Evolutionary conservation across 2,888 invertebrate genomes (phyloP), one percentile per base, ranked within the genome.

Genomic region (Nephrotoma flavescens): DNA sequence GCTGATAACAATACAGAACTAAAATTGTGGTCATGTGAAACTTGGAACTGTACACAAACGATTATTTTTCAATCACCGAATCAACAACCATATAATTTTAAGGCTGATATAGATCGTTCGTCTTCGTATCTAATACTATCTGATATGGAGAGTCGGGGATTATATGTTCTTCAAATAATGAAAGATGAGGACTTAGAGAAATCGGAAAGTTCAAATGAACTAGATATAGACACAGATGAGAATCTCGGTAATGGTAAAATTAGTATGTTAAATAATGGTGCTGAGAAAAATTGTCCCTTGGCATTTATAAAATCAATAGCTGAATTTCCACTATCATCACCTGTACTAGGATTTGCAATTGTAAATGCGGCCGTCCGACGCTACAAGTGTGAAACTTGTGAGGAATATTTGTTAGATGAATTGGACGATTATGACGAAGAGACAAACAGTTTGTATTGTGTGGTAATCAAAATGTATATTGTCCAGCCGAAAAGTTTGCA

Each of bases 1-100:
- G 96, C 97, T 0, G 95, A 96, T 88, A 95, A 96, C 90, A 98
- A 98, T 92, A 95, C 96, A 0, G 96, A 97, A 89, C 92, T 99
- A 86, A 98, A 98, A 92, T 93, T 96, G 85, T 99, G 98, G 98
- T 97, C 97, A 6, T 99, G 98, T 91, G 97, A 98, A 90, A 94
- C 96, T 0, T 99, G 99, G 99, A 94, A 94, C 86, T 98, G 98
- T 90, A 92, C 98, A n/a, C 99, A 98, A 91, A 97, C 95, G 0
- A 94, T 97, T 52, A 93, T 93, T 44, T 96, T 97, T 89, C 91
- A 93, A 1, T 93, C 95, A 0, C 90, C 92, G 19, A 91, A 93
- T 0, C 90, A 89, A 42, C 84, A 87, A 41, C 83, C 87, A 19
- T 88, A 89, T 0, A 88, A 89, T 85, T 92, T 92, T 47, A 90